phyloP scores from a whole-genome alignment of 2,888 invertebrate species.

The Aricia artaxerxes region DNA sequence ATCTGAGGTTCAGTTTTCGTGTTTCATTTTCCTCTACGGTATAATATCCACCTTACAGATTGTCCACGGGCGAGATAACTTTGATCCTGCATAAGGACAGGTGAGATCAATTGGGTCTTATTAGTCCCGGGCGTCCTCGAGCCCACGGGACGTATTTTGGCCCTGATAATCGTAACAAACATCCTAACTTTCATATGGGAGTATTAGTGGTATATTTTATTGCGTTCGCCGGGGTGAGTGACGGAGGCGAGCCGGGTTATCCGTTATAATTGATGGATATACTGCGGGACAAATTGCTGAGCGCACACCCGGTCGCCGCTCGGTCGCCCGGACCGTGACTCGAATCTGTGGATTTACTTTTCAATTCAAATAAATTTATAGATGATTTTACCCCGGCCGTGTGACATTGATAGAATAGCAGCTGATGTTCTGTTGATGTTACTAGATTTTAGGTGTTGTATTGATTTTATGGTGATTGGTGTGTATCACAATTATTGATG shows the following conservation, averaged over 20 bases:
- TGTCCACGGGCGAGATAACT: background rate
- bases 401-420: slow-evolving; percentile 23
- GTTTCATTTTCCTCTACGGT: background rate
- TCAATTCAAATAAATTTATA: slow-evolving; percentile 32
- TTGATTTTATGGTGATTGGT: background rate
- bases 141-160: background rate
- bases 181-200: slow-evolving; percentile 22
- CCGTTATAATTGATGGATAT: slow-evolving; percentile 34
- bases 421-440: background rate
- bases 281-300: slow-evolving; percentile 34
- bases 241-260: slow-evolving; percentile 22
- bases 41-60: background rate
- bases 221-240: slow-evolving; percentile 13
- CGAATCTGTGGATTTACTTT: slow-evolving; percentile 31
- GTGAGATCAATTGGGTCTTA: background rate
- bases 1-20: background rate
- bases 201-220: slow-evolving; percentile 27
- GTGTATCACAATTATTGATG: no score
- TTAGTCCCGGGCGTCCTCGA: background rate
- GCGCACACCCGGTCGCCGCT: slow-evolving; percentile 25
- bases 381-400: slow-evolving; percentile 23
- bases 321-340: slow-evolving; percentile 29
- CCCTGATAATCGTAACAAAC: slow-evolving; percentile 10
- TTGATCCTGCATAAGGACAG: background rate
- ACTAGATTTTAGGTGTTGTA: background rate